Evolutionary conservation across 2,888 invertebrate genomes (phyloP), one percentile per base, ranked within the genome.

Genomic region (Drosophila barbarae): DNA sequence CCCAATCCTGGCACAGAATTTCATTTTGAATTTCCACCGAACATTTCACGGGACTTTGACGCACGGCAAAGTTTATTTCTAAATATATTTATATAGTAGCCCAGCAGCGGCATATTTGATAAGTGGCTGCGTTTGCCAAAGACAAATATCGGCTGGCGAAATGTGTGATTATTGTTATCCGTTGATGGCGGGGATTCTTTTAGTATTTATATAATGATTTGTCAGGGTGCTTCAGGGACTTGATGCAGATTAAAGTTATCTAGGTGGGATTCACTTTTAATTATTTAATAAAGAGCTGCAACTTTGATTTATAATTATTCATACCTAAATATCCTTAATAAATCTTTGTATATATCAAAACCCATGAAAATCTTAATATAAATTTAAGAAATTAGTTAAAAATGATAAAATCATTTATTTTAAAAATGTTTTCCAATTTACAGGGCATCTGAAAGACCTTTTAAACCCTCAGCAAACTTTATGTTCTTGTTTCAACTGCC

Each of bases 21-120:
- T 76, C 69, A 82, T 82, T 79, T 79, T 69, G 67, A 73, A 76
- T 73, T 73, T 75, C 60, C 56, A 56, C 63, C 56, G 39, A 78
- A 70, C 68, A 79, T 69, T 79, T 75, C 64, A 54, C 58, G 53
- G 64, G 54, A 65, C 65, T 59, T 63, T 69, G 81, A 77, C 67
- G 75, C 71, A 63, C 71, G 75, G 71, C 81, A 69, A 69, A 54
- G 56, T 67, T 67, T 67, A 44, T 55, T 56, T 55, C 50, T 46
- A 69, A 39, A 51, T 68, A 53, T 54, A 50, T 46, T 39, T 57
- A 46, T 68, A 32, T 50, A 44, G 30, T 30, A 9, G 34, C 23
- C 44, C 6, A 35, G 15, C 9, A 10, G 8, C 23, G 53, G 46
- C 32, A 65, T 54, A 47, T 53, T 54, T 47, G 47, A 32, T 39